Evolutionary conservation across 2,797 vertebrate species (phyloP).

Genomic region (Pelochelys cantorii): DNA sequence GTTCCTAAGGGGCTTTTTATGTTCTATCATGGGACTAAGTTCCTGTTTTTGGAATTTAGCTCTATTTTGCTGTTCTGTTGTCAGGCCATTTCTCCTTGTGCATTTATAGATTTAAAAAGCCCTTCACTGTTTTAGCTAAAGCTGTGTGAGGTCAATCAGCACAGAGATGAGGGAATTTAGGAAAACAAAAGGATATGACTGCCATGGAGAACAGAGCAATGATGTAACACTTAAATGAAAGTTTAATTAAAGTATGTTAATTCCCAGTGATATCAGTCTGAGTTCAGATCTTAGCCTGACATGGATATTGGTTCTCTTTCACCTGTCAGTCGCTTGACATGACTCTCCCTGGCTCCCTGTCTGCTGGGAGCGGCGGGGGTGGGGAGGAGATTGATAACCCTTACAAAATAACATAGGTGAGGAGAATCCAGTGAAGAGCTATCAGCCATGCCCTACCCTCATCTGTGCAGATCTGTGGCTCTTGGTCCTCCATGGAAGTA

Average conservation of each 20-base stretch:
- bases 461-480: background rate
- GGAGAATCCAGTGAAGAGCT: too few relatives aligned
- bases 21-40: background rate
- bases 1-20: background rate
- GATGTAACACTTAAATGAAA: background rate
- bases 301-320: background rate
- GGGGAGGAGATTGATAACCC: background rate
- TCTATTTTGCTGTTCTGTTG: too few relatives aligned
- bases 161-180: background rate
- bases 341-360: too few relatives aligned
- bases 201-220: too few relatives aligned
- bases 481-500: background rate
- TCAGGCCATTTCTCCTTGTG: background rate
- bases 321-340: too few relatives aligned
- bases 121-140: too few relatives aligned
- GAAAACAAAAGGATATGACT: too few relatives aligned
- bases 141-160: background rate
- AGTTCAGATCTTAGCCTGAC: background rate
- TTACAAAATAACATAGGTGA: too few relatives aligned
- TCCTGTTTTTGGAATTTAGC: too few relatives aligned
- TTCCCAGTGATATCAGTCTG: background rate
- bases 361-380: too few relatives aligned
- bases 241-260: background rate
- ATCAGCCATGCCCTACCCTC: background rate
- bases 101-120: background rate